Evolutionary conservation across 2,797 vertebrate species (phyloP).

Genomic region (Cuniculus paca): DNA sequence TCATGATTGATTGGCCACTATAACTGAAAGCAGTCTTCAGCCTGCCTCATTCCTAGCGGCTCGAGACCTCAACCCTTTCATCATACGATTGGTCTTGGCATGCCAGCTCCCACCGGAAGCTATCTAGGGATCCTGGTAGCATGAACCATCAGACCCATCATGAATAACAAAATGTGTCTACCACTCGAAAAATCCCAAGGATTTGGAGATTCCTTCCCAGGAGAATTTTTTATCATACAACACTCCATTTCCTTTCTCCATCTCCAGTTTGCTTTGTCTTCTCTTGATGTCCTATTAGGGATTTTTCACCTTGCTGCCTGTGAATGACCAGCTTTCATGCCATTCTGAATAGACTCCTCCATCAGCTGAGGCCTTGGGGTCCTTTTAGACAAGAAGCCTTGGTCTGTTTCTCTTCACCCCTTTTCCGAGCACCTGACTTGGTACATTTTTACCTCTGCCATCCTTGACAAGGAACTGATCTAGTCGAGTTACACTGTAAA

Average conservation of each 20-base stretch:
- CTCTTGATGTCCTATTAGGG: not conserved
- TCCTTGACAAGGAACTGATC: not conserved
- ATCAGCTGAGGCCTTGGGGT: not conserved
- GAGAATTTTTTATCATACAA: not conserved
- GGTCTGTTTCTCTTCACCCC: not conserved
- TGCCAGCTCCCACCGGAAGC: not conserved
- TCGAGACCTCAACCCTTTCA: not conserved
- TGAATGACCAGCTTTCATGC: not conserved
- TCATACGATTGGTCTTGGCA: not conserved
- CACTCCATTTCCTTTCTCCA: not conserved
- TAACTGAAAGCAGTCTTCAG: not conserved
- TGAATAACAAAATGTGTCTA: not conserved
- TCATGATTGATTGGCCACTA: not conserved
- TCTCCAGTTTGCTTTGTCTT: not conserved
- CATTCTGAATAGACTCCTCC: not conserved
- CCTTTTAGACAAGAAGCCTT: not conserved
- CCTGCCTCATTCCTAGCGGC: not conserved
- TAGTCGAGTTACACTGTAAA: not conserved
- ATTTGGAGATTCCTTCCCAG: not conserved
- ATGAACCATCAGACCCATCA: not conserved
- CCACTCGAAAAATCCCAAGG: not conserved
- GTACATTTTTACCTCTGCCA: not conserved
- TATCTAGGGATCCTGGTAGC: not conserved
- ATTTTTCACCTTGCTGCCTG: not conserved
- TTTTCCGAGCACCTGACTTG: accelerated